Percentiles rank a stretch among this genome's conserved stretches.
These are phyloP conservation scores for Prionchulus punctatus DNA, from an alignment of 2,888 invertebrate genomes.

Conservation along the genomic window DNA sequence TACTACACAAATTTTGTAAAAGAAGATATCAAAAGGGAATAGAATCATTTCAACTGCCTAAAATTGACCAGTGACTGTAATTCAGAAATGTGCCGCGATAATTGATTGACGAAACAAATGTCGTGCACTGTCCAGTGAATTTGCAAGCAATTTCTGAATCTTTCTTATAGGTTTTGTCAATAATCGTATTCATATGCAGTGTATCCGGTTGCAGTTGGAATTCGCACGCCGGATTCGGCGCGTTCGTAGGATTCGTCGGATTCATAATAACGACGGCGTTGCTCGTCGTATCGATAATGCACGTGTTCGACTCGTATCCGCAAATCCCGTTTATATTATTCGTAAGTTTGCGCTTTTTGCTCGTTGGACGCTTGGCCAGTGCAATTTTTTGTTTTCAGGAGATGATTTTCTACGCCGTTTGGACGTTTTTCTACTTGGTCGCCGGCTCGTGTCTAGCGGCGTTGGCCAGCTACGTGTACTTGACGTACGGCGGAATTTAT, in stretches of 20 bases:
- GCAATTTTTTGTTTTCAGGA: not conserved
- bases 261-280: not conserved
- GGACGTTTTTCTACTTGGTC: slow-evolving; percentile 1
- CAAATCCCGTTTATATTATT: not conserved
- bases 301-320: not conserved
- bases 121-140: too few relatives aligned
- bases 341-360: not conserved
- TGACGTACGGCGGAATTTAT: too few relatives aligned
- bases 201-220: not conserved
- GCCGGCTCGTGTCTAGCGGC: not conserved
- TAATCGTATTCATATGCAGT: not conserved
- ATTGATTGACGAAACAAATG: too few relatives aligned
- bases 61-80: too few relatives aligned
- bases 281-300: not conserved
- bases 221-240: not conserved
- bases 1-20: too few relatives aligned
- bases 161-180: not conserved
- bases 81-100: too few relatives aligned
- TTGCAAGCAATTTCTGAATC: not conserved
- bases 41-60: too few relatives aligned
- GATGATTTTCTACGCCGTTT: not conserved
- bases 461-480: not conserved
- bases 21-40: too few relatives aligned
- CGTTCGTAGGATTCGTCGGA: not conserved
- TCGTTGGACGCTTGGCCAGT: not conserved